Percentiles rank a stretch among this genome's conserved stretches.
Evolutionary conservation across 2,888 invertebrate species (phyloP).

Genomic region (Nemurella pictetii): DNA sequence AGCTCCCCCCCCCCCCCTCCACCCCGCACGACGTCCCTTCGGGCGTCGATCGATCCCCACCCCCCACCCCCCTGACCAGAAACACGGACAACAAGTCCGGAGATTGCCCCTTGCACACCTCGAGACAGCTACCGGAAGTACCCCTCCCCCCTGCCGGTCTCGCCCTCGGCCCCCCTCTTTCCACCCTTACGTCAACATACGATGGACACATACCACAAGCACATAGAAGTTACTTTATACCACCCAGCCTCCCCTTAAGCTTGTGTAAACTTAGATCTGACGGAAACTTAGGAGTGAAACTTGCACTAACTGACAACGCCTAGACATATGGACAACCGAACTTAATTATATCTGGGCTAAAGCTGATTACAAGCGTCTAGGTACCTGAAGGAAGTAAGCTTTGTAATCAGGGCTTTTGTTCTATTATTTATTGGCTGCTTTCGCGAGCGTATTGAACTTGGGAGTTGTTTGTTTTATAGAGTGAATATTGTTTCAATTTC

Average conservation of each 20-base stretch:
- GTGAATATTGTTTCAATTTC: too few relatives aligned
- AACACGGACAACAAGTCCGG: background rate
- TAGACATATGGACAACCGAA: background rate
- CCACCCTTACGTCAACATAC: background rate
- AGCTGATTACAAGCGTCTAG: background rate
- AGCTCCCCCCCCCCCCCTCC: conserved; percentile 1
- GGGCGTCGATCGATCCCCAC: background rate
- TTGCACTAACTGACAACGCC: background rate
- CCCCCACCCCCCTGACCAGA: background rate
- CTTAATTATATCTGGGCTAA: background rate
- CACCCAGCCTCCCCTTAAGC: background rate
- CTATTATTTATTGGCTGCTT: background rate
- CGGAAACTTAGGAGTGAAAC: background rate
- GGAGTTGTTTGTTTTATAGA: too few relatives aligned
- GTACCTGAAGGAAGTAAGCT: background rate
- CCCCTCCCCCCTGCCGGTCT: background rate
- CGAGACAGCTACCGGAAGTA: background rate
- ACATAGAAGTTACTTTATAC: background rate
- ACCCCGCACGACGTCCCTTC: background rate
- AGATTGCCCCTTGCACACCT: background rate
- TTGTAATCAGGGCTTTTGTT: background rate
- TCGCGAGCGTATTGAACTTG: too few relatives aligned
- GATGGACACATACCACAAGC: background rate
- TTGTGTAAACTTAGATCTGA: background rate
- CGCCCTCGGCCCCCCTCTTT: background rate